Conservation (phyloP, 2,888 invertebrate genomes). For the Tanypteryx hageni region DNA sequence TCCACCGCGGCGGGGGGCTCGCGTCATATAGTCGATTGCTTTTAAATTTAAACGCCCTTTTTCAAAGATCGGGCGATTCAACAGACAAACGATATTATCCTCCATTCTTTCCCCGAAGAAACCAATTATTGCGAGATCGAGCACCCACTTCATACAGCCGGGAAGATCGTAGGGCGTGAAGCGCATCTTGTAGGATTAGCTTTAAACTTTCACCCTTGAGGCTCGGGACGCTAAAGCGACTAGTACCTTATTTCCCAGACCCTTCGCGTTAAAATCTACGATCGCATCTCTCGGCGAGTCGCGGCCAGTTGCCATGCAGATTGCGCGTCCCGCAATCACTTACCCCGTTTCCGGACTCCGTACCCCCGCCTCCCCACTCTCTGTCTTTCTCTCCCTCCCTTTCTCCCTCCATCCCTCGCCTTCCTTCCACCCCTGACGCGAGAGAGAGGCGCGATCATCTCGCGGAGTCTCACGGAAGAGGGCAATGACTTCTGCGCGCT, state of each 20-base stretch:
- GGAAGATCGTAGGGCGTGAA: background rate
- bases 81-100: too few species aligned
- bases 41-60: too few species aligned
- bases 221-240: background rate
- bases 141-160: background rate
- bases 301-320: conserved; percentile 53
- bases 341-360: conserved; percentile 58
- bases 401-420: background rate
- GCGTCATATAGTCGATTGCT: too few species aligned
- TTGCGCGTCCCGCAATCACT: conserved; percentile 47
- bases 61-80: too few species aligned
- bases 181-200: background rate
- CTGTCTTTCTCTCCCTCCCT: background rate
- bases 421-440: background rate
- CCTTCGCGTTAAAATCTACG: conserved; percentile 12
- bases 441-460: background rate
- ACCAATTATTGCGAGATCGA: conserved; percentile 13
- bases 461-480: background rate
- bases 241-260: background rate
- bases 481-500: conserved; percentile 35
- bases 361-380: background rate
- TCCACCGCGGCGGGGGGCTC: too few species aligned
- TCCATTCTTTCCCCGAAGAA: background rate
- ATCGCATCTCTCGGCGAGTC: background rate
- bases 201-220: background rate